Evolutionary conservation across 2,888 invertebrate species (phyloP).

Genomic region (Pegoplata infirma): DNA sequence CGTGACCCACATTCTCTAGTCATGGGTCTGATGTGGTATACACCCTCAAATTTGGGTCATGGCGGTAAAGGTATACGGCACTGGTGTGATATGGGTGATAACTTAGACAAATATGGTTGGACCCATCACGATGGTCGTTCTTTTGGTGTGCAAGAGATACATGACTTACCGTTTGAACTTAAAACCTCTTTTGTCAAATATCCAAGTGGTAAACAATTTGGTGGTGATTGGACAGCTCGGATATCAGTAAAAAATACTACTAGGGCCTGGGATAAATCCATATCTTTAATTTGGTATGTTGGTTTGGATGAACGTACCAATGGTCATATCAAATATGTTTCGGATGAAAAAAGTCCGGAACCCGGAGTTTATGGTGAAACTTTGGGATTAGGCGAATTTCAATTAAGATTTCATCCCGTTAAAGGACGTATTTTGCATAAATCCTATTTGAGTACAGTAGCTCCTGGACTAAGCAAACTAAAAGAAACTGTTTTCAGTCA

Average conservation of each 20-base stretch:
- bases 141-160: constrained; percentile 94
- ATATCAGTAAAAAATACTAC: constrained; percentile 81
- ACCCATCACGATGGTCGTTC: constrained; percentile 92
- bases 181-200: constrained; percentile 94
- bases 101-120: constrained; percentile 92
- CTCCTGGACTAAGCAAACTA: constrained; percentile 84
- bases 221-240: constrained; percentile 96
- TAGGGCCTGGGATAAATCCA: constrained; percentile 72
- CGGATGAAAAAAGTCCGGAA: constrained; percentile 73
- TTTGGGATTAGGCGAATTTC: constrained; percentile 87
- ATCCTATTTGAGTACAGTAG: constrained; percentile 86
- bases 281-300: constrained; percentile 88
- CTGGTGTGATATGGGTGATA: constrained; percentile 94
- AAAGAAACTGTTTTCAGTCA: constrained; percentile 87
- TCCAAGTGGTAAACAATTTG: constrained; percentile 87
- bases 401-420: constrained; percentile 74
- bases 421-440: constrained; percentile 83
- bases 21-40: constrained; percentile 98
- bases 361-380: constrained; percentile 84
- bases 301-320: constrained; percentile 87
- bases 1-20: constrained; percentile 92
- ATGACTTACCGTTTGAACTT: constrained; percentile 87
- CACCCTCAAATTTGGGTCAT: constrained; percentile 83
- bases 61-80: constrained; percentile 90
- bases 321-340: constrained; percentile 78